Percentiles rank a stretch among this genome's conserved stretches.
These are phyloP conservation scores for Ianthella basta DNA, from an alignment of 37 sponge, comb jelly and placozoan genomes.

Conservation along the genomic window DNA sequence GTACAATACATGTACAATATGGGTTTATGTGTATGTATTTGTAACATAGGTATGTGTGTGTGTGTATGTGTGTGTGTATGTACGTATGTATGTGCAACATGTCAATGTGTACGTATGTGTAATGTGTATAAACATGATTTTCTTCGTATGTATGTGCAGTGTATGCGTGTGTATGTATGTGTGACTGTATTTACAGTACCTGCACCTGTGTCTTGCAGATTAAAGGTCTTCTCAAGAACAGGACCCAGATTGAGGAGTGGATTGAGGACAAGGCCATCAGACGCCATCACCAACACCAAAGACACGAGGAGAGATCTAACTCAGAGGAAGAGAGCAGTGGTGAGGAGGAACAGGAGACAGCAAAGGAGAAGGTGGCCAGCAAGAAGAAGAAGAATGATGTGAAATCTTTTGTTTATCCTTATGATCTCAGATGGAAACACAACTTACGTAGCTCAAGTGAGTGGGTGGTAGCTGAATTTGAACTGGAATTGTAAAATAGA, in stretches of 20 bases:
- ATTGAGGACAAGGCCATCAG: constrained; percentile 69
- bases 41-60: neutral
- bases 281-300: neutral
- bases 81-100: neutral
- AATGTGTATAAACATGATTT: neutral
- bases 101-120: neutral
- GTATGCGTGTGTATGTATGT: neutral
- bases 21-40: no score
- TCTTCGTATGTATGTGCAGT: neutral
- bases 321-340: constrained; percentile 2
- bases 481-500: no score
- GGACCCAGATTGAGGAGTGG: constrained; percentile 90
- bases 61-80: neutral
- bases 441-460: constrained; percentile 72
- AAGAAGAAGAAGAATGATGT: neutral
- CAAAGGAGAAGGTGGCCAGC: neutral
- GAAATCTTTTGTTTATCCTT: constrained; percentile 60
- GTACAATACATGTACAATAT: no score
- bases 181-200: neutral
- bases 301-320: neutral
- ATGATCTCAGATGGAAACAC: constrained; percentile 68
- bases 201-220: no score
- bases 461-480: no score
- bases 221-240: constrained; percentile 55
- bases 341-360: neutral